These are phyloP conservation scores for Dasysyrphus tricinctus DNA, from an alignment of 2,888 invertebrate genomes.

Conservation along the genomic window DNA sequence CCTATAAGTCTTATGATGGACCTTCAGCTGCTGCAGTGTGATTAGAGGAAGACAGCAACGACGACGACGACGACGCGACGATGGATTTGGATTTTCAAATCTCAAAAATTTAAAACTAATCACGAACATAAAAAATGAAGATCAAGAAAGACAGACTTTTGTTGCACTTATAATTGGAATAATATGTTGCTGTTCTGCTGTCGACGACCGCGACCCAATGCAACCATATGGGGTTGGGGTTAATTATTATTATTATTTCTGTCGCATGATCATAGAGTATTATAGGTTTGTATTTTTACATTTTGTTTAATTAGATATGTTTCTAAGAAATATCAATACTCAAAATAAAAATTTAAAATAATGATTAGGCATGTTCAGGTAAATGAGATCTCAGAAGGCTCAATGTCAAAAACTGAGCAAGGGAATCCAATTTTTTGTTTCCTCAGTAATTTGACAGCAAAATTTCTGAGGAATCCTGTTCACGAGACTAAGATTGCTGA, in stretches of 20 bases:
- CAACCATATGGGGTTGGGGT: slow-evolving; percentile 62
- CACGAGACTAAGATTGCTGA: no score
- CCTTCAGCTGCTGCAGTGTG: slow-evolving; percentile 48
- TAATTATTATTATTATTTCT: slow-evolving; percentile 37
- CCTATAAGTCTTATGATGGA: slow-evolving; percentile 36
- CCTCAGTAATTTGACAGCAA: no score
- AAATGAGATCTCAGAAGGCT: no score
- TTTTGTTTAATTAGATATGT: no score
- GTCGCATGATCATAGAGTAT: slow-evolving; percentile 4
- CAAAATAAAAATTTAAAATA: no score
- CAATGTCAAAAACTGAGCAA: no score
- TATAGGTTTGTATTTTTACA: neutral
- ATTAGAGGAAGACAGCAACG: slow-evolving; percentile 10
- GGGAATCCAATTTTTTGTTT: no score
- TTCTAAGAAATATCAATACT: no score
- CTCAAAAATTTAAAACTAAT: slow-evolving; percentile 68
- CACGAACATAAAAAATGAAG: slow-evolving; percentile 49
- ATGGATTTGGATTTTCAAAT: slow-evolving; percentile 55
- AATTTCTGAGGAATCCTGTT: no score
- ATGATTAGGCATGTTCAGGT: no score
- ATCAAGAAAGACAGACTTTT: slow-evolving; percentile 16
- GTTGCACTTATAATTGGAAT: slow-evolving; percentile 64
- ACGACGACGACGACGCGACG: neutral
- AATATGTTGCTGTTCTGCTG: slow-evolving; percentile 48
- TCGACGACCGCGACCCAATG: slow-evolving; percentile 47